Evolutionary conservation across 2,797 vertebrate species (phyloP), one percentile per base, ranked within the genome.

Genomic region (Monodelphis domestica): DNA sequence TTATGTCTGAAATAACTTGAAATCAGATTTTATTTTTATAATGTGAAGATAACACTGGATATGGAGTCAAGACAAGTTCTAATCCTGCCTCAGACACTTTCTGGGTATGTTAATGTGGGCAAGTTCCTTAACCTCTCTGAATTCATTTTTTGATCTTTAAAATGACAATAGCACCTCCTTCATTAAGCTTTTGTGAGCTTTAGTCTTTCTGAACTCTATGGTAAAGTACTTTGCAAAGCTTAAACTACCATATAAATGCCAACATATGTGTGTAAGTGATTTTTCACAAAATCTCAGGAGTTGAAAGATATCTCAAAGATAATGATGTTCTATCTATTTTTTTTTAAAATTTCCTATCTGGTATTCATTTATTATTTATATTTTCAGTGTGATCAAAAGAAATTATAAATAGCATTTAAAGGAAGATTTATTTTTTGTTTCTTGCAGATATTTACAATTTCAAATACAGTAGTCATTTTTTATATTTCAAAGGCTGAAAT

Each of bases 331-430:
- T n/a, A 7, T 4, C 30, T 12, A 0, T 57, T 57, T 56, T 57
- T 56, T n/a, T 63, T 78, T n/a, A n/a, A 78, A 78, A 45, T 9
- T 45, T 78, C 63, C 63, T 78, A 38, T 78, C 21, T 10, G 17
- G 10, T 45, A 21, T 78, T 78, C 12, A n/a, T n/a, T 63, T 63
- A 33, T n/a, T 63, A n/a, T 55, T 96, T 90, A 87, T 2, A 21
- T 94, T 54, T 29, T 90, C 95, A 59, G 92, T 91, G 30, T 54
- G 7, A 93, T 91, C 89, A 88, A 84, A 91, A 24, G 93, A 91
- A 38, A 92, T 91, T 89, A 92, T 94, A 90, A 95, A 93, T 89
- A 45, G 24, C 5, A 91, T 84, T 94, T 91, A 90, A 92, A 50
- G 53, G 45, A 90, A 88, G 91, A 57, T 78, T 89, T 14, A 91